Conservation (phyloP, 2,888 invertebrate species). For the Sesia bembeciformis region DNA sequence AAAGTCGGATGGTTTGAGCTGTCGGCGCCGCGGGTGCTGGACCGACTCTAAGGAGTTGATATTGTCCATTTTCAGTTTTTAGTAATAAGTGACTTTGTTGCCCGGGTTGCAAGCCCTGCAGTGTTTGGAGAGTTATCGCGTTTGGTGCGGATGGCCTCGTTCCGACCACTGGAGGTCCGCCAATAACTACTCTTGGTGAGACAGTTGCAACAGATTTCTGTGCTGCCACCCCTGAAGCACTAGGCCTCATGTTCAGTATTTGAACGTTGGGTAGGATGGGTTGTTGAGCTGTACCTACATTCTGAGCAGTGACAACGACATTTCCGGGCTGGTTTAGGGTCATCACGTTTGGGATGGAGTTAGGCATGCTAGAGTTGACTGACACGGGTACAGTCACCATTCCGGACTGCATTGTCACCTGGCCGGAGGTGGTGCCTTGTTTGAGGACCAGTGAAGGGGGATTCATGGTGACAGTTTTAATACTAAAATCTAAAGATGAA, state of each 20-base stretch:
- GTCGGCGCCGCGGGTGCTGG: conserved; percentile 81
- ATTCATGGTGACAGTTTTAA: conserved; percentile 34
- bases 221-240: conserved; percentile 77
- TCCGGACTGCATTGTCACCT: conserved; percentile 65
- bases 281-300: conserved; percentile 77
- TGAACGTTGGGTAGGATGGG: conserved; percentile 84
- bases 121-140: conserved; percentile 91
- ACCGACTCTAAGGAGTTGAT: conserved; percentile 92
- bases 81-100: conserved; percentile 92
- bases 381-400: conserved; percentile 79
- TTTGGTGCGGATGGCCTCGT: conserved; percentile 87
- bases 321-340: conserved; percentile 76
- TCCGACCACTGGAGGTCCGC: conserved; percentile 86
- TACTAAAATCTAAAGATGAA: no score
- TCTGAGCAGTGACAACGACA: conserved; percentile 74
- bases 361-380: conserved; percentile 73
- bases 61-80: conserved; percentile 97
- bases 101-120: conserved; percentile 89
- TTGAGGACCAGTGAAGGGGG: conserved; percentile 59
- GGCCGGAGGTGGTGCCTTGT: conserved; percentile 44
- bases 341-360: conserved; percentile 77
- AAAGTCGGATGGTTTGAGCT: conserved; percentile 85
- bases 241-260: conserved; percentile 88
- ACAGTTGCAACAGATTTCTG: conserved; percentile 86
- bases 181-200: conserved; percentile 88